A percentile compares a stretch with the other conserved stretches of the same genome.
Evolutionary conservation across 2,888 invertebrate species (phyloP).

Genomic region (Ophion slaviceki): DNA sequence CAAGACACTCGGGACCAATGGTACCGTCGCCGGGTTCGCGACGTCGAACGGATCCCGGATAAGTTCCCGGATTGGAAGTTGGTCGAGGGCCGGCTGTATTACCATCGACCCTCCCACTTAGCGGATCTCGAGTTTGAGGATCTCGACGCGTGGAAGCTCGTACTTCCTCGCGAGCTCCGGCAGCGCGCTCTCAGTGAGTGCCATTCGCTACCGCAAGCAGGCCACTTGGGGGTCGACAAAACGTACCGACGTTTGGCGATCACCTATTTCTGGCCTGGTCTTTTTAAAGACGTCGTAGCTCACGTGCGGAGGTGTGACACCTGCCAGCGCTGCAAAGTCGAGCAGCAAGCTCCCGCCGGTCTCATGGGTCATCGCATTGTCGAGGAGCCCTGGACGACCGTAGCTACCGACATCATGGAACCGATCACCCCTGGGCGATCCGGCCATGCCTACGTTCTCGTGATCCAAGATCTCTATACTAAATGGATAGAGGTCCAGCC

Average conservation of each 20-base stretch:
- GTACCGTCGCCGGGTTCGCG: too few relatives aligned
- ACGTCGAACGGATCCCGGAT: too few relatives aligned
- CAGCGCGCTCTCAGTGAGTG: not conserved
- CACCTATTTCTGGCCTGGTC: too few relatives aligned
- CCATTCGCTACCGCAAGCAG: slow-evolving; percentile 47
- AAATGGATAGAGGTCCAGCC: too few relatives aligned
- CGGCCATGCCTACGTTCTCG: slow-evolving; percentile 28
- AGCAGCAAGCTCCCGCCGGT: slow-evolving; percentile 1
- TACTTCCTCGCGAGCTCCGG: slow-evolving; percentile 37
- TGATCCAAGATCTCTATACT: slow-evolving; percentile 66
- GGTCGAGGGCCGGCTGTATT: slow-evolving; percentile 23
- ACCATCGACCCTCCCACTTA: slow-evolving; percentile 1
- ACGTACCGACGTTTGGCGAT: not conserved
- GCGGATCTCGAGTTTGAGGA: not conserved
- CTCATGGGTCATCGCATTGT: slow-evolving; percentile 29
- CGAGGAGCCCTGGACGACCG: slow-evolving; percentile 56
- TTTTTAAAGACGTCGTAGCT: too few relatives aligned
- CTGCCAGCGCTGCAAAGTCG: too few relatives aligned
- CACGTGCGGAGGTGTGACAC: too few relatives aligned
- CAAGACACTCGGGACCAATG: too few relatives aligned
- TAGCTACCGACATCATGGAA: slow-evolving; percentile 61
- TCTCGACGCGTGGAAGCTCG: slow-evolving; percentile 58
- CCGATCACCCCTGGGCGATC: slow-evolving; percentile 59
- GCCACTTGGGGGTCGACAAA: slow-evolving; percentile 61
- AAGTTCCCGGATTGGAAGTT: too few relatives aligned